Base-by-base conservation (phyloP, 2,888 invertebrate species). In the Cerceris rybyensis region DNA sequence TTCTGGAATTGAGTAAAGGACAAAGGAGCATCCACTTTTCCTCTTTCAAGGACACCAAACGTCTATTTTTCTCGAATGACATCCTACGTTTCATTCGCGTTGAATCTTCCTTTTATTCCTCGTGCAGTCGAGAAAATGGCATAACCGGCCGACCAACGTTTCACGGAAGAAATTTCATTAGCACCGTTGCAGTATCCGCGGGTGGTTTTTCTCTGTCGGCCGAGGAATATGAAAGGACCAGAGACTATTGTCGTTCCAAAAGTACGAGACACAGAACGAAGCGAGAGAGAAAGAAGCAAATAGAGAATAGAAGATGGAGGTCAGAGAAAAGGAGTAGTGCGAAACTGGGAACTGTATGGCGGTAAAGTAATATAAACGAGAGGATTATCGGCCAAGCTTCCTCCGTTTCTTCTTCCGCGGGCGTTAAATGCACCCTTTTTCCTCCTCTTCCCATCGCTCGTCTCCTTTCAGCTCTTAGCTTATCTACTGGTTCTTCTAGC, bases 281-380 rank as follows among this genome's bases (percentile, higher is more conserved):
- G 14, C 28, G 9, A 54, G n/a, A 46, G 28, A 42, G 61, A 58
- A 7, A 55, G 50, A 46, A 46, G 7, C n/a, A 42, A 42, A 13
- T n/a, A 7, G 57, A 16, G 41, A 16, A 41, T 39, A 52, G 8
- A 11, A 7, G 16, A 41, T 39, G 28, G 58, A 46, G 59, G 7
- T 58, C 11, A 39, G 58, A 13, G n/a, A 46, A 63, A 70, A 67
- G 42, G 70, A 50, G 52, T 14, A 28, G 9, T 14, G 39, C 46
- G 63, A 57, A 67, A 75, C 61, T 28, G n/a, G 58, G 54, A 79
- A 65, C 74, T 54, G 77, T 65, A 66, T 70, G 68, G 72, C 78
- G 81, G 82, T 82, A 81, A 83, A 87, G 86, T 87, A 87, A 87
- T 87, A 87, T 87, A 87, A 87, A 87, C 87, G 87, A 87, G 86